Evolutionary conservation across 2,113 vertebrate species (phyloP).

Genomic region (Corydoras sp.): DNA sequence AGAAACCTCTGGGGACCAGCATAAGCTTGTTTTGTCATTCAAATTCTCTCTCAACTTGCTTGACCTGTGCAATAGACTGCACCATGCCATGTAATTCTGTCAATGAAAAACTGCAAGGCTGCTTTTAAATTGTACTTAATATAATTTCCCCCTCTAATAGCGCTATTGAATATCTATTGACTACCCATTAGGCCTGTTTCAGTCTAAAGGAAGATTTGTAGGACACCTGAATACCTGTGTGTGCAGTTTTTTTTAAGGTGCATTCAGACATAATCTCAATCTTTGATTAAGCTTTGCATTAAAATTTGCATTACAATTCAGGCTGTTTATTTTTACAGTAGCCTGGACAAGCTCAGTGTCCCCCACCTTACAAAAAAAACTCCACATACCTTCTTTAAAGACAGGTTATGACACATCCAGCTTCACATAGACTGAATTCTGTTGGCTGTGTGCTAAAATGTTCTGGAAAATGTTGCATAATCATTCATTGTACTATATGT

Average conservation of each 20-base stretch:
- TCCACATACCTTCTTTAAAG: too few relatives aligned
- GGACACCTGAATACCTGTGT: conserved; percentile 35
- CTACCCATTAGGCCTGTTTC: background rate
- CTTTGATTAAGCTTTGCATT: conserved; percentile 22
- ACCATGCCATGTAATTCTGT: background rate
- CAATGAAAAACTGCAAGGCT: background rate
- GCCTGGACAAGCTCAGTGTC: too few relatives aligned
- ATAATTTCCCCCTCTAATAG: too few relatives aligned
- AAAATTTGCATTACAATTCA: too few relatives aligned
- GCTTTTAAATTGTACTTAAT: too few relatives aligned
- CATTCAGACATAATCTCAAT: conserved; percentile 47
- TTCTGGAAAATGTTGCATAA: too few relatives aligned
- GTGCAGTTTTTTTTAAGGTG: conserved; percentile 18
- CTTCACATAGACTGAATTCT: background rate
- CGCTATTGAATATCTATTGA: too few relatives aligned
- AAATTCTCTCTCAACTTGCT: background rate
- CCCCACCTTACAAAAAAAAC: too few relatives aligned
- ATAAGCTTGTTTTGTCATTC: conserved; percentile 9
- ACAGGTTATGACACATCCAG: conserved; percentile 15
- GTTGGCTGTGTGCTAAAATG: background rate
- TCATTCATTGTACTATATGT: too few relatives aligned
- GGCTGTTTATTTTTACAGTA: background rate
- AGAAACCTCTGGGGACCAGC: background rate
- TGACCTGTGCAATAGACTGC: background rate
- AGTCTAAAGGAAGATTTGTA: conserved; percentile 37